These are phyloP conservation scores for Fragum whitleyi DNA, from an alignment of 2,888 invertebrate genomes.

Conservation along the genomic window DNA sequence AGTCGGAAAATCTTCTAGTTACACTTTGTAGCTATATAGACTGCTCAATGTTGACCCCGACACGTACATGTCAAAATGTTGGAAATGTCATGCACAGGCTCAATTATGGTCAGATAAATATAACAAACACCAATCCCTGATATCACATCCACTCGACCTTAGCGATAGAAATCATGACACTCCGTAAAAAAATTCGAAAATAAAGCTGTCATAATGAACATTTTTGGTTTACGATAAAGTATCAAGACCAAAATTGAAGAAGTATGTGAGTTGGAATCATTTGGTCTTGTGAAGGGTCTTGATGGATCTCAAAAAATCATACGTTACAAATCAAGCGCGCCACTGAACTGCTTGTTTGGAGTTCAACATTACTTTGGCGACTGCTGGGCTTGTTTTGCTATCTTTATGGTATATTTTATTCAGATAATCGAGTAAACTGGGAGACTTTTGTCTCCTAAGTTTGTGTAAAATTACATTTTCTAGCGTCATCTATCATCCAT, in stretches of 20 bases:
- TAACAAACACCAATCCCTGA: too few species aligned
- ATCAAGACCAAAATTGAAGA: not conserved
- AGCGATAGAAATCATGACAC: too few species aligned
- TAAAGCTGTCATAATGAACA: too few species aligned
- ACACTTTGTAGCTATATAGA: too few species aligned
- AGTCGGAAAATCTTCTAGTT: too few species aligned
- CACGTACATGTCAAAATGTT: too few species aligned
- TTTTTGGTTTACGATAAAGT: too few species aligned
- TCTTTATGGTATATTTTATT: conserved; percentile 46
- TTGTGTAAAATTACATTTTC: conserved; percentile 49
- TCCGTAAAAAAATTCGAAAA: too few species aligned
- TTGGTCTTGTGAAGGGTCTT: not conserved
- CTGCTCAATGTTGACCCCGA: too few species aligned
- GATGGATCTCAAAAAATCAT: conserved; percentile 22
- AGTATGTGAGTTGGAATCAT: not conserved
- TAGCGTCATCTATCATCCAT: conserved; percentile 25
- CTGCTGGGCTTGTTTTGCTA: conserved; percentile 41
- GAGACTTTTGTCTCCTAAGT: conserved; percentile 48
- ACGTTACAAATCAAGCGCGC: conserved; percentile 36
- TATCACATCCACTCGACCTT: too few species aligned
- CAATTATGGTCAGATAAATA: too few species aligned
- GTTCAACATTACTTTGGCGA: conserved; percentile 46
- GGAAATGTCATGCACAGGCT: too few species aligned
- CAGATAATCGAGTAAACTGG: conserved; percentile 43
- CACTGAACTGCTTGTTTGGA: conserved; percentile 34